Percentiles rank a stretch among this genome's conserved stretches.
phyloP scores from a whole-genome alignment of 2,113 vertebrate genomes.

The Rhadina sibilatrix region DNA sequence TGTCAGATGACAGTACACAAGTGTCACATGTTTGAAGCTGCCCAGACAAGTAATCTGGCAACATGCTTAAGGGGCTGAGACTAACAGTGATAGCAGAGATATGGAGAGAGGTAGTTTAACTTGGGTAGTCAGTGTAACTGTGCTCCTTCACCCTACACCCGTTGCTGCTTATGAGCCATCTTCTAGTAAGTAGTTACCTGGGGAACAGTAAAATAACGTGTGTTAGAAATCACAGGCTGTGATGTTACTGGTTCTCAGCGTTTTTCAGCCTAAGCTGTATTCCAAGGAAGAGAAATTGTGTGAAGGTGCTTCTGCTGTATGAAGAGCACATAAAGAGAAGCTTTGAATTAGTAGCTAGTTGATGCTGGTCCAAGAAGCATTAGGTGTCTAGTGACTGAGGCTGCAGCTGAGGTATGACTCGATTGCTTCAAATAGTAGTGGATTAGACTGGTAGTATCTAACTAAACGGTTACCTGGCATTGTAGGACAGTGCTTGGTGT shows the following conservation, averaged over 20 bases:
- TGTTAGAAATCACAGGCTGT: neutral
- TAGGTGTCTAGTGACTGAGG: neutral
- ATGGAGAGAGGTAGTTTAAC: neutral
- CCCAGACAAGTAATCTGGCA: neutral
- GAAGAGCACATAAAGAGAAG: neutral
- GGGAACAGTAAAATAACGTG: neutral
- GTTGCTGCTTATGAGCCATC: neutral
- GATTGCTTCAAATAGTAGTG: neutral
- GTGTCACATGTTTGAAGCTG: conserved; percentile 45
- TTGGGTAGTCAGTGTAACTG: neutral
- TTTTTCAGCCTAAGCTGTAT: neutral
- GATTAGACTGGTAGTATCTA: neutral
- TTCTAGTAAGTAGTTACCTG: neutral
- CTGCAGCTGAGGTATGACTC: neutral
- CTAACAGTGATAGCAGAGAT: neutral
- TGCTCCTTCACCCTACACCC: neutral
- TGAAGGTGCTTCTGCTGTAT: neutral
- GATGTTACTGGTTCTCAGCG: neutral
- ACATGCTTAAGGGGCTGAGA: neutral
- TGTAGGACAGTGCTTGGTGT: neutral
- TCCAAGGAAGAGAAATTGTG: neutral
- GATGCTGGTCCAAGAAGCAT: neutral
- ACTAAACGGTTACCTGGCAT: neutral
- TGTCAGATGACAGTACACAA: conserved; percentile 51
- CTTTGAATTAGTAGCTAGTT: neutral